Evolutionary conservation across 1,140 invertebrate genomes (phyloP).

Genomic region (Wasmannia auropunctata): DNA sequence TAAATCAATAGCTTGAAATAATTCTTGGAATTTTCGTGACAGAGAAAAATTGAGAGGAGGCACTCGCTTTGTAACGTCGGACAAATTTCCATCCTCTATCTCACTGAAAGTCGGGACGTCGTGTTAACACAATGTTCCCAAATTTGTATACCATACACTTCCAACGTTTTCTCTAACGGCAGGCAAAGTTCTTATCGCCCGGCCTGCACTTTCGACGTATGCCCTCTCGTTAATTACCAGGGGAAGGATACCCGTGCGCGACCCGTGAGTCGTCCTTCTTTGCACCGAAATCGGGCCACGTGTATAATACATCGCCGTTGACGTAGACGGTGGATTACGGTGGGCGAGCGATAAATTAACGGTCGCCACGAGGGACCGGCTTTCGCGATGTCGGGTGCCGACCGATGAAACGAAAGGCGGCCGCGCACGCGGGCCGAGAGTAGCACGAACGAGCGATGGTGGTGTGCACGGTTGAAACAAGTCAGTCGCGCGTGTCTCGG

Average conservation of each 20-base stretch:
- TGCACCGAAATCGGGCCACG: neutral
- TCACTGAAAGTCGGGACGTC: neutral
- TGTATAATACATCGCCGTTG: neutral
- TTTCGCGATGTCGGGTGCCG: conserved; percentile 12
- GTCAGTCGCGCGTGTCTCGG: conserved; percentile 58
- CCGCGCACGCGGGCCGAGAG: neutral
- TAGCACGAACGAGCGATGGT: neutral
- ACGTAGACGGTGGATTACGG: conserved; percentile 53
- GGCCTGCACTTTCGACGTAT: conserved; percentile 1
- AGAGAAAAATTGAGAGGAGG: neutral
- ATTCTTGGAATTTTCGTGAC: neutral
- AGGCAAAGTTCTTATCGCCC: conserved; percentile 21
- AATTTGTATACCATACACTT: neutral
- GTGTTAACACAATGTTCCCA: neutral
- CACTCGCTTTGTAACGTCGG: neutral
- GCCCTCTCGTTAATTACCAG: conserved; percentile 21
- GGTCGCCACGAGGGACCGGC: neutral
- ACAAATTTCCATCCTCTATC: neutral
- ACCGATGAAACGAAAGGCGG: conserved; percentile 36
- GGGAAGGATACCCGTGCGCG: neutral
- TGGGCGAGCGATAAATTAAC: conserved; percentile 59
- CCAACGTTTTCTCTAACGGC: neutral
- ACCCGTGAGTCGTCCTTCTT: conserved; percentile 13
- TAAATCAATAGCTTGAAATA: neutral
- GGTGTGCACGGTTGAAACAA: conserved; percentile 19